Percentiles rank a stretch among this genome's conserved stretches.
Evolutionary conservation across 2,888 invertebrate genomes (phyloP).

Genomic region (Drosophila lacicola): DNA sequence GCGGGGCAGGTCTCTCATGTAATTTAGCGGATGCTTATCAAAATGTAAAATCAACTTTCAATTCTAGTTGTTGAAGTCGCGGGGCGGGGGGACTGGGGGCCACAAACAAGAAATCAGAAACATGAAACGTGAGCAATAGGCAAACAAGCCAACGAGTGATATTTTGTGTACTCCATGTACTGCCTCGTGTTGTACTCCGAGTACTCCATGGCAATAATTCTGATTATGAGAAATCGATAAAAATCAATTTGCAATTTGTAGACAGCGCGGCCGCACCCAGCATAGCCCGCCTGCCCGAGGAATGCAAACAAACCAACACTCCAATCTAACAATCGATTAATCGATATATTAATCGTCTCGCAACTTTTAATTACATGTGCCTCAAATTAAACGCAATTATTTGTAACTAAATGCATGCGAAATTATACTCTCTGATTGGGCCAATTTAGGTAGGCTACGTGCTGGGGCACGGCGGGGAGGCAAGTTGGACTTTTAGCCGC

Average conservation of each 20-base stretch:
- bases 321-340: conserved; percentile 28
- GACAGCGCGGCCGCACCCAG: conserved; percentile 63
- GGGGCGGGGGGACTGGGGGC: background rate
- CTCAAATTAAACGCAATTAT: conserved; percentile 60
- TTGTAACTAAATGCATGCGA: conserved; percentile 29
- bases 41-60: conserved; percentile 78
- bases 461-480: background rate
- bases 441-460: conserved; percentile 42
- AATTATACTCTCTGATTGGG: conserved; percentile 55
- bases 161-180: conserved; percentile 61
- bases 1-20: conserved; percentile 68
- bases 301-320: conserved; percentile 5
- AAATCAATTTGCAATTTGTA: conserved; percentile 79
- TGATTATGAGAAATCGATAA: conserved; percentile 78
- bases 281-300: background rate
- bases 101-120: conserved; percentile 34
- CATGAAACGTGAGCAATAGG: conserved; percentile 63
- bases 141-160: conserved; percentile 73
- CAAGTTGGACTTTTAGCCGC: background rate
- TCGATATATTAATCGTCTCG: conserved; percentile 55
- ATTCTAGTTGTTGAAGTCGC: conserved; percentile 47
- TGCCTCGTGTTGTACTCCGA: conserved; percentile 2
- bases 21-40: conserved; percentile 78
- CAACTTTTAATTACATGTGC: conserved; percentile 64
- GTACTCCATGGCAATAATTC: conserved; percentile 57